These are phyloP conservation scores for Acromyrmex heyeri DNA, from an alignment of 1,140 invertebrate genomes.

Conservation along the genomic window DNA sequence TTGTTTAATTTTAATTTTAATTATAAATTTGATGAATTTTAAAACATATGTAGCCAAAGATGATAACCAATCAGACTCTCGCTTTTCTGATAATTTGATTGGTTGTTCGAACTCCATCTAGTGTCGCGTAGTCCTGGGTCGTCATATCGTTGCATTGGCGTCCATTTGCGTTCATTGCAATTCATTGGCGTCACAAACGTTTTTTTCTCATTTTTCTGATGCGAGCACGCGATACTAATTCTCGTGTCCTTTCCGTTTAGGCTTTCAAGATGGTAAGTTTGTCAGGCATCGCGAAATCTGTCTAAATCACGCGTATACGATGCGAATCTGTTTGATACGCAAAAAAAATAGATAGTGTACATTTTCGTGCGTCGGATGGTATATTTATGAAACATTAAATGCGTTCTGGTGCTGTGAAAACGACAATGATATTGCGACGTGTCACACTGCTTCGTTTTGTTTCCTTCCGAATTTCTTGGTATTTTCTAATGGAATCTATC, in stretches of 20 bases:
- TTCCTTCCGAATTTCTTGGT: background rate
- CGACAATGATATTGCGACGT: background rate
- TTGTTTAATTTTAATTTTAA: no score
- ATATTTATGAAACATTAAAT: constrained; percentile 56
- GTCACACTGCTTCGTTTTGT: background rate
- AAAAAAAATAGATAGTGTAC: constrained; percentile 57
- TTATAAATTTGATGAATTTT: no score
- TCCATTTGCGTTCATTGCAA: no score
- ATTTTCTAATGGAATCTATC: background rate
- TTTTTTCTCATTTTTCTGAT: constrained; percentile 39
- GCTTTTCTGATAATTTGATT: background rate
- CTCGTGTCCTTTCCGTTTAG: constrained; percentile 77
- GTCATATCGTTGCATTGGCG: constrained; percentile 30
- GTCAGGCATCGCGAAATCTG: constrained; percentile 72
- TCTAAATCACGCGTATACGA: constrained; percentile 69
- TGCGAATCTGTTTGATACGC: constrained; percentile 28
- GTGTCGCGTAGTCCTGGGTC: background rate
- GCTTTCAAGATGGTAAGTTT: constrained; percentile 81
- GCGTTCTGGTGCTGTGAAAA: background rate
- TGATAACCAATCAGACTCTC: constrained; percentile 3
- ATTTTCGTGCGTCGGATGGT: constrained; percentile 32
- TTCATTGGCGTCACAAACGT: constrained; percentile 39
- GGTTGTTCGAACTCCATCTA: background rate
- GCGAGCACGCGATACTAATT: background rate
- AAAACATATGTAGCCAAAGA: background rate